A percentile compares a stretch with the other conserved stretches of the same genome.
Evolutionary conservation across 1,140 invertebrate species (phyloP).

Genomic region (Danaus melanippus): DNA sequence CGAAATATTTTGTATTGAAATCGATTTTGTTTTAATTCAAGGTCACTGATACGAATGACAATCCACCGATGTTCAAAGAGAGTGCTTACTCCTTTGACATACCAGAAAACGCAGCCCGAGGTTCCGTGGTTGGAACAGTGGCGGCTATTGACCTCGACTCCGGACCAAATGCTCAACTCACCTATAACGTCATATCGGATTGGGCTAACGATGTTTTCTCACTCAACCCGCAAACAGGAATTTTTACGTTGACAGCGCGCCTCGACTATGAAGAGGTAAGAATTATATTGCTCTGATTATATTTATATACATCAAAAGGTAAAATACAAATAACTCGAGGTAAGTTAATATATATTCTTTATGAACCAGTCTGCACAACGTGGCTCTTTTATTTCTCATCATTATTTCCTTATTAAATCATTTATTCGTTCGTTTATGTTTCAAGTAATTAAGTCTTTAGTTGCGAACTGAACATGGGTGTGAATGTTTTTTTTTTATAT

Average conservation of each 20-base stretch:
- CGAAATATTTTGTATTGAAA: too few species aligned
- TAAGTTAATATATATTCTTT: too few species aligned
- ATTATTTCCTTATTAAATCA: too few species aligned
- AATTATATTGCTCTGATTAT: background rate
- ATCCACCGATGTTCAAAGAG: constrained; percentile 89
- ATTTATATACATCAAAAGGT: too few species aligned
- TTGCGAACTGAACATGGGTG: too few species aligned
- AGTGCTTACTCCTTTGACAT: constrained; percentile 92
- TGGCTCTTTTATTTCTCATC: too few species aligned
- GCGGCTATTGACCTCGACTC: constrained; percentile 87
- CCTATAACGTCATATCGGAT: constrained; percentile 90
- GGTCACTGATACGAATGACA: constrained; percentile 95
- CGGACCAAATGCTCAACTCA: constrained; percentile 89
- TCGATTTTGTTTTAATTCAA: constrained; percentile 45
- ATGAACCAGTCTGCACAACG: too few species aligned
- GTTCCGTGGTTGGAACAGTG: constrained; percentile 86
- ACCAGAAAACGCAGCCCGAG: constrained; percentile 85
- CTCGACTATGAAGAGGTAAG: constrained; percentile 95
- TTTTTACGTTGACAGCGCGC: constrained; percentile 89
- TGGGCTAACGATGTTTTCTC: constrained; percentile 96
- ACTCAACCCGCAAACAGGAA: constrained; percentile 89
- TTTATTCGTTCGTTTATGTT: too few species aligned
- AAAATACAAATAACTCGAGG: too few species aligned
- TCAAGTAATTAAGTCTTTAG: too few species aligned
- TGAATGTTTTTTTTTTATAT: too few species aligned